Base-by-base conservation (phyloP, 53 echinoderm and acorn worm genomes). In the Echinarachnius parma region DNA sequence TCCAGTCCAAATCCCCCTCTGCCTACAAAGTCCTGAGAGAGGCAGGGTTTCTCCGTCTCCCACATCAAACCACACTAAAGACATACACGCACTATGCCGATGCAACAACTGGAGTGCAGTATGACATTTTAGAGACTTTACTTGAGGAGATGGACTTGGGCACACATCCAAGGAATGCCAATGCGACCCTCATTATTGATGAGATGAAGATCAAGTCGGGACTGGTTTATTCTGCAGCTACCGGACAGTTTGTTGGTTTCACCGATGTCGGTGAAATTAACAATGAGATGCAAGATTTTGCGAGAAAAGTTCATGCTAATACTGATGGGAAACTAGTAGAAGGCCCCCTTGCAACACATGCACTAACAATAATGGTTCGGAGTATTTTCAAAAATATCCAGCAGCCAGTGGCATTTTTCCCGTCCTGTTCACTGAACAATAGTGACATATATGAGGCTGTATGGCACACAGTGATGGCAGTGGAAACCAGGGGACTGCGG, bases 121-220 rank as follows among this genome's bases (percentile, higher is more conserved):
- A 16, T 13, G 34, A 63, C 5, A 48, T 80, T 32, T 30, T 84
- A 5, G 27, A 78, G 13, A 20, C 26, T 19, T 21, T 79, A 3
- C 27, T 46, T 5, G 9, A 34, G 1, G 69, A 69, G 30, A 49
- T 27, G 7, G 53, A 78, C 14, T 11, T 34, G n/a, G n/a, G n/a
- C 34, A 33, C 4, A 15, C 3, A 60, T 8, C 52, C 59, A 34
- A 26, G 19, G 3, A 46, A 61, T 15, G 54, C 34, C 4, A 78
- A 84, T 31, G 49, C 71, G 0, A 8, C 31, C 2, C 2, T 84
- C 16, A 10, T 84, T 2, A 52, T 78, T 23, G 78, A 85, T 29
- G 80, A 85, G 24, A 85, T 85, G 80, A 85, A 85, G 28, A 57
- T 80, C 3, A 80, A 47, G 33, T 2, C 31, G 25, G 75, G 80